Evolutionary conservation across 2,113 vertebrate species (phyloP).

Genomic region (Silurus meridionalis): DNA sequence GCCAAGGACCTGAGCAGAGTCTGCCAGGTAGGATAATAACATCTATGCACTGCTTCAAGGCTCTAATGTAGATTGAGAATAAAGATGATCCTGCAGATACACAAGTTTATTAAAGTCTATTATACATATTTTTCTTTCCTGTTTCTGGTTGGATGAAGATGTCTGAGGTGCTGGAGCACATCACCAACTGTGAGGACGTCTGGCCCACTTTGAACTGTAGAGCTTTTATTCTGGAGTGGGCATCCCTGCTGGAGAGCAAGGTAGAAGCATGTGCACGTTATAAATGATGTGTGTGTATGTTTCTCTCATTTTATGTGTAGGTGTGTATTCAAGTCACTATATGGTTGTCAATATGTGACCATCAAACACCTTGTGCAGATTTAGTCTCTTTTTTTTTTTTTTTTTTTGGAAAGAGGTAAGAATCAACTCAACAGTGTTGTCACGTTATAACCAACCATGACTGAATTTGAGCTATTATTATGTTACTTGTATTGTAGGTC

Average conservation of each 20-base stretch:
- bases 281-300: neutral
- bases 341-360: too few species aligned
- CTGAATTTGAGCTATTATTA: too few species aligned
- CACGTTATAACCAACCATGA: too few species aligned
- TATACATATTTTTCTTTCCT: neutral
- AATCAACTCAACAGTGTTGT: too few species aligned
- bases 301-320: neutral
- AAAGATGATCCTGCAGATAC: neutral
- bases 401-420: too few species aligned
- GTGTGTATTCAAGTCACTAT: neutral
- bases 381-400: too few species aligned
- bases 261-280: conserved; percentile 49
- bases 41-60: neutral
- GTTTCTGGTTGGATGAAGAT: conserved; percentile 54
- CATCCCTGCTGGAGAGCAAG: conserved; percentile 73
- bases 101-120: neutral
- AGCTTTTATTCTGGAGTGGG: conserved; percentile 71
- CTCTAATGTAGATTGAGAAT: neutral
- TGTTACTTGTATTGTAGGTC: too few species aligned
- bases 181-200: conserved; percentile 69
- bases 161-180: conserved; percentile 69
- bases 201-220: conserved; percentile 71
- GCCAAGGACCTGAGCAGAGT: conserved; percentile 72
- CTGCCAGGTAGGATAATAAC: conserved; percentile 67
- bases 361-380: too few species aligned